Base-by-base conservation (phyloP, 2,797 vertebrate species). In the Gallinago stenura region DNA sequence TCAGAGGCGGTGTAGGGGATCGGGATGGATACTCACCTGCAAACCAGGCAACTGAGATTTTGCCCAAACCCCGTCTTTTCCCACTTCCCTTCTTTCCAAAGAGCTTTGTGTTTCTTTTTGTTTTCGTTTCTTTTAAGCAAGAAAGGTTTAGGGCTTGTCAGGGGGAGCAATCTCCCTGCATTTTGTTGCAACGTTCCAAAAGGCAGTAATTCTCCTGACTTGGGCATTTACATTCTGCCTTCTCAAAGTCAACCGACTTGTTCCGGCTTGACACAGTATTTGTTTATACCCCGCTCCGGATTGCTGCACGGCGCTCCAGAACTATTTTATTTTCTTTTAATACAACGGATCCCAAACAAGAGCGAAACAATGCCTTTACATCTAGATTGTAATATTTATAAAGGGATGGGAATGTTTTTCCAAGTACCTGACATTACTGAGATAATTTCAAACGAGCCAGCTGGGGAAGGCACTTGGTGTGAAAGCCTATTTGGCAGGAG, bases 351-450 rank as follows among this genome's bases (percentile, higher is more conserved):
- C 93, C 80, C 77, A 60, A 93, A 83, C 89, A 92, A 30, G 68
- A 87, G 41, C 0, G 54, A 82, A 94, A 94, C 96, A 95, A 94
- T 66, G 94, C 66, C 94, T 90, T 73, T 64, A 58, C 83, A 84
- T 87, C 88, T 61, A 87, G 86, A 94, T 62, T 95, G 72, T 79
- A 97, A 93, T 96, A 96, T 96, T 96, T 97, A 95, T 95, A 96
- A 94, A 95, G 87, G 91, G 95, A 96, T 82, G 94, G 93, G 96
- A 96, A 93, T 93, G 92, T 81, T 96, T 81, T 94, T 82, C 72
- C 79, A 96, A 96, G 94, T 87, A 94, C 80, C 83, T 95, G 94
- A 73, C 93, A 89, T 95, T 95, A 96, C 0, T 89, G 90, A 96
- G 94, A 82, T 90, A 62, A 93, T 95, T 96, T 95, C 94, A 95